A percentile compares a stretch with the other conserved stretches of the same genome.
These are phyloP conservation scores for Pontoporia blainvillei DNA, from an alignment of 2,113 vertebrate species.

Conservation along the genomic window DNA sequence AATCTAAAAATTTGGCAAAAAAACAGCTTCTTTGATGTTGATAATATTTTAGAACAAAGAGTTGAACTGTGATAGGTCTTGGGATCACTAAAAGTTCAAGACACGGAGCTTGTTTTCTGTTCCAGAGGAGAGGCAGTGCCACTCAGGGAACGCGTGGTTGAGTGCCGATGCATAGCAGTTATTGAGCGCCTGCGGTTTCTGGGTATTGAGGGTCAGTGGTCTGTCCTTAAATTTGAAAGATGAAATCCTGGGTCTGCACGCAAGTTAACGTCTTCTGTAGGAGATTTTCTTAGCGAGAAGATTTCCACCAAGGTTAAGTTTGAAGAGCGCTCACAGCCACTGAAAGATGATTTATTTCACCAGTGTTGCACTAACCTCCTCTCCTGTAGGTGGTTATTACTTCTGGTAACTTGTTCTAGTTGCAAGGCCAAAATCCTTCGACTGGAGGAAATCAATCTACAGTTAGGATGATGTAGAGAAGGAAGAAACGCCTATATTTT, in stretches of 20 bases:
- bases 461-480: not conserved
- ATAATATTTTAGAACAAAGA: not conserved
- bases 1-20: not conserved
- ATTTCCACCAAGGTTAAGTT: not conserved
- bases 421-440: not conserved
- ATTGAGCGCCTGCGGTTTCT: not conserved
- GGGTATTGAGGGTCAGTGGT: not conserved
- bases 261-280: not conserved
- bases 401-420: not conserved
- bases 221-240: not conserved
- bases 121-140: not conserved
- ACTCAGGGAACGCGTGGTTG: not conserved
- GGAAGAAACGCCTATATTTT: not conserved
- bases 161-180: not conserved
- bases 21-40: constrained; percentile 5
- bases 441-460: not conserved
- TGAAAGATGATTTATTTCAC: not conserved
- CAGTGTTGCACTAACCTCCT: not conserved
- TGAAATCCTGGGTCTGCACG: not conserved
- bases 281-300: not conserved
- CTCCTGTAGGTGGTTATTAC: not conserved
- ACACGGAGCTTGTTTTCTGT: not conserved
- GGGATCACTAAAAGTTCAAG: not conserved
- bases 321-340: not conserved
- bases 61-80: not conserved